These are phyloP conservation scores for Sceloporus tristichus DNA, from an alignment of 2,113 vertebrate species.

Conservation along the genomic window DNA sequence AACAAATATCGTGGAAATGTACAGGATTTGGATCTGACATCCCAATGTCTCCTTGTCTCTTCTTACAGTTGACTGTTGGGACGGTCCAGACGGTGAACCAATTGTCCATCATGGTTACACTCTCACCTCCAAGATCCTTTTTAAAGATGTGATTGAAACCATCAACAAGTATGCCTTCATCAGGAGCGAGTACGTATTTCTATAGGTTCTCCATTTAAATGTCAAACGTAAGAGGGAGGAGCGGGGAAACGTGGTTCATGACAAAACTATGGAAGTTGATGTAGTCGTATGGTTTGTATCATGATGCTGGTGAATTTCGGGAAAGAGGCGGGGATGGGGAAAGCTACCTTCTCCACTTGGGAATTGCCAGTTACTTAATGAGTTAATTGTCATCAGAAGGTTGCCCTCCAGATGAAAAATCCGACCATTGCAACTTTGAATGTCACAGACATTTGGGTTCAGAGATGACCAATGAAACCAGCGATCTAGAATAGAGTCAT, in stretches of 20 bases:
- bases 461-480: no score
- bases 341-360: neutral
- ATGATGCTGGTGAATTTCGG: neutral
- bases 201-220: neutral
- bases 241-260: no score
- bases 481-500: no score
- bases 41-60: neutral
- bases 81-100: constrained; percentile 93
- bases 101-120: constrained; percentile 98
- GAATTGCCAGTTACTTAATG: neutral
- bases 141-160: constrained; percentile 95
- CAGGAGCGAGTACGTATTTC: constrained; percentile 89
- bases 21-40: neutral
- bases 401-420: no score
- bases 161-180: constrained; percentile 97
- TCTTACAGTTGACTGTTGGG: constrained; percentile 95
- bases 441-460: no score
- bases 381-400: no score
- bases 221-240: no score
- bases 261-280: neutral
- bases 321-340: neutral
- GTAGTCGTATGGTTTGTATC: neutral
- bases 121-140: constrained; percentile 97
- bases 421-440: no score
- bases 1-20: neutral